These are phyloP conservation scores for Erebia ligea DNA, from an alignment of 2,888 invertebrate species.

Conservation along the genomic window DNA sequence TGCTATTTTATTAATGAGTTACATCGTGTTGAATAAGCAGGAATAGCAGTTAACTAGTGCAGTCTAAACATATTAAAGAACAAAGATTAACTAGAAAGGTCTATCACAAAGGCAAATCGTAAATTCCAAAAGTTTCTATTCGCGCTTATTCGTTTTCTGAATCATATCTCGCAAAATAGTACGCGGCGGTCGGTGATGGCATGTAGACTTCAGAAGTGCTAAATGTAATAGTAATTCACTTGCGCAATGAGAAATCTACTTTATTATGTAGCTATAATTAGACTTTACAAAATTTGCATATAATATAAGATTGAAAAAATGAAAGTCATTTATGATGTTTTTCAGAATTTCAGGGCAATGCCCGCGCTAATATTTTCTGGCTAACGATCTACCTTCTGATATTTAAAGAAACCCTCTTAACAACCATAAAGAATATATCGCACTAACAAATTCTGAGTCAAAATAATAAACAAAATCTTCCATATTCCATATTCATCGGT, in stretches of 20 bases:
- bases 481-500: not conserved
- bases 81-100: constrained; percentile 20
- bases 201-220: constrained; percentile 17
- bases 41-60: constrained; percentile 18
- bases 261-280: not conserved
- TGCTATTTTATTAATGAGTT: constrained; percentile 36
- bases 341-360: not conserved
- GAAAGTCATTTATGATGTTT: not conserved
- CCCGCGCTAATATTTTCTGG: constrained; percentile 6
- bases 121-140: constrained; percentile 35
- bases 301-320: not conserved
- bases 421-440: not conserved
- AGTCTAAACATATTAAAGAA: constrained; percentile 4
- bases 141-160: constrained; percentile 30
- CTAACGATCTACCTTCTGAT: not conserved
- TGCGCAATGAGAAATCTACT: constrained; percentile 13
- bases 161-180: constrained; percentile 33
- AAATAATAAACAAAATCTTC: not conserved
- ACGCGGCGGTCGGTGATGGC: constrained; percentile 29
- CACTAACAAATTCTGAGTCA: not conserved
- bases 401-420: not conserved
- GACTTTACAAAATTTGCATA: not conserved
- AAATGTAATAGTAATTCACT: constrained; percentile 14
- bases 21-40: constrained; percentile 26
- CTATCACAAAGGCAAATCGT: constrained; percentile 20